Evolutionary conservation across 1,140 invertebrate species (phyloP).

Genomic region (Drosophila persimilis): DNA sequence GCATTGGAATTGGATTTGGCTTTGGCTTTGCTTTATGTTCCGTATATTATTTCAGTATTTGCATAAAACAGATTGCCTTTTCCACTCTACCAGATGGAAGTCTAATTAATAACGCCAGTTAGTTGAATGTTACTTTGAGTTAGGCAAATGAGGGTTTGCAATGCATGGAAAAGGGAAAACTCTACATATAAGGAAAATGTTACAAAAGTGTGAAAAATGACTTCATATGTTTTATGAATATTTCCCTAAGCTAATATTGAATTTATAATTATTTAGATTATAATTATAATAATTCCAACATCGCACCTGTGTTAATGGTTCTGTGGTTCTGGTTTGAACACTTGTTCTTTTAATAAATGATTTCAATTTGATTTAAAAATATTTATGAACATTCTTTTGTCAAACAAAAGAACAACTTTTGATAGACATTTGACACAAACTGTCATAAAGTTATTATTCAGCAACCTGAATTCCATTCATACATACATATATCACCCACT

Average conservation of each 20-base stretch:
- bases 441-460: no score
- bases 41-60: constrained; percentile 46
- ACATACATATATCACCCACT: no score
- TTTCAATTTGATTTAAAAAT: not conserved
- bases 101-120: constrained; percentile 18
- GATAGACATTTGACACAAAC: no score
- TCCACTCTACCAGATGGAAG: not conserved
- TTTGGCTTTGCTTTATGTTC: constrained; percentile 34
- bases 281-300: constrained; percentile 1
- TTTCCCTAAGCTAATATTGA: constrained; percentile 2
- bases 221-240: not conserved
- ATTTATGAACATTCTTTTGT: no score
- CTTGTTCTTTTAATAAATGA: no score
- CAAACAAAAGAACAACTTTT: no score
- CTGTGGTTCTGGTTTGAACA: not conserved
- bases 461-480: no score
- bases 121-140: constrained; percentile 7
- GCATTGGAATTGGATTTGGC: constrained; percentile 39
- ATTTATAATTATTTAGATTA: constrained; percentile 28
- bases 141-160: not conserved
- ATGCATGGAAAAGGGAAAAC: constrained; percentile 1
- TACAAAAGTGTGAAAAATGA: constrained; percentile 12
- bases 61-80: constrained; percentile 46
- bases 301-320: constrained; percentile 12
- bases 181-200: not conserved